Conservation (phyloP, 1,140 invertebrate genomes). For the Anagrus nilaparvatae region DNA sequence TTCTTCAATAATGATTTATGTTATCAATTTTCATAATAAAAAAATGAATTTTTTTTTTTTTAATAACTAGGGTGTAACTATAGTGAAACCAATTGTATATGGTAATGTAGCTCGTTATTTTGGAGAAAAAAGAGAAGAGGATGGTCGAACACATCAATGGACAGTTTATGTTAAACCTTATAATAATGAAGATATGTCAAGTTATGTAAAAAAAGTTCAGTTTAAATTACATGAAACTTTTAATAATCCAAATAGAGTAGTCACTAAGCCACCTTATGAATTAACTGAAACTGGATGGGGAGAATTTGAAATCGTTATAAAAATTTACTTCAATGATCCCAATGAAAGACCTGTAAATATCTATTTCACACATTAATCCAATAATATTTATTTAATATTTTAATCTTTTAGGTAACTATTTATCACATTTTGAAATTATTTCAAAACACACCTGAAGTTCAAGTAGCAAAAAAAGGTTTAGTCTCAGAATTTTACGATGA, state of each 20-base stretch:
- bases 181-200: slow-evolving; percentile 86
- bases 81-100: slow-evolving; percentile 95
- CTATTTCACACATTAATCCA: slow-evolving; percentile 6
- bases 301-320: slow-evolving; percentile 98
- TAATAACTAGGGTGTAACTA: slow-evolving; percentile 63
- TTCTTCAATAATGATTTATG: neutral
- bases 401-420: slow-evolving; percentile 71
- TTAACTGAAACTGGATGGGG: slow-evolving; percentile 99
- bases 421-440: slow-evolving; percentile 96
- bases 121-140: slow-evolving; percentile 95
- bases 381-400: slow-evolving; percentile 4
- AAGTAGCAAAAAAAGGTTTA: slow-evolving; percentile 66
- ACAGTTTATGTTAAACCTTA: slow-evolving; percentile 96
- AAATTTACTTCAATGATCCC: slow-evolving; percentile 95
- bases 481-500: slow-evolving; percentile 95
- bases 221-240: slow-evolving; percentile 98
- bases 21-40: neutral
- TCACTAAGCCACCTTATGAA: slow-evolving; percentile 93
- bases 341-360: slow-evolving; percentile 83
- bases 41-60: slow-evolving; percentile 7
- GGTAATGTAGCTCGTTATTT: slow-evolving; percentile 94
- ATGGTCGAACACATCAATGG: slow-evolving; percentile 99
- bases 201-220: slow-evolving; percentile 92
- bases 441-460: slow-evolving; percentile 60
- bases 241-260: slow-evolving; percentile 83